Evolutionary conservation across 1,140 invertebrate species (phyloP), one percentile per base, ranked within the genome.

Genomic region (Saccostrea echinata): DNA sequence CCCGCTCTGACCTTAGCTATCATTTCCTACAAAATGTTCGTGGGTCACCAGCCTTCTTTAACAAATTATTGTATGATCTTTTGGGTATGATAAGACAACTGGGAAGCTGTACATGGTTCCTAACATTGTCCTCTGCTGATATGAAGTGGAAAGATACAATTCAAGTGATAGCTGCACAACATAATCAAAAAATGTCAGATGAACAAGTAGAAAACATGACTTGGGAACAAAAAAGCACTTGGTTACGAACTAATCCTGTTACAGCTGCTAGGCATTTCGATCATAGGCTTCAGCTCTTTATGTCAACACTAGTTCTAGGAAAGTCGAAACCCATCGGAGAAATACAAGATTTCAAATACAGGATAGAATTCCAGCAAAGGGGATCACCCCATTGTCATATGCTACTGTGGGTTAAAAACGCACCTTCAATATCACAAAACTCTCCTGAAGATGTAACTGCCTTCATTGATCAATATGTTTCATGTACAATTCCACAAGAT

Each of bases 1-100:
- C n/a, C n/a, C n/a, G n/a, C n/a, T n/a, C n/a, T n/a, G 85, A 90
- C 61, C 68, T 85, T 43, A 85, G 89, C 0, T 86, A 84, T n/a
- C 76, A 53, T 35, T 53, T 88, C 4, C 61, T 90, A 12, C 71
- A 84, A 33, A 43, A 68, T 21, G 27, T 90, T 0, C 24, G 86
- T 12, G 87, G 87, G 0, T 86, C 85, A 1, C 87, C 85, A 1
- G 43, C 89, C 1, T 88, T 81, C 21, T 90, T 64, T 57, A 53
- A 90, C 61, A 86, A 84, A 53, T 4, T 84, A n/a, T 52, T 82
- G 51, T 85, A 85, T 55, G 71, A 86, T 12, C 52, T 86, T 16
- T 30, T 86, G 55, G 85, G 43, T 9, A 55, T 55, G 43, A 81
- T 86, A 0, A 21, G 51, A 21, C 85, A 86, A 30, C 33, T 86